These are phyloP conservation scores for Anthrax anthrax DNA, from an alignment of 2,888 invertebrate species.

Conservation along the genomic window DNA sequence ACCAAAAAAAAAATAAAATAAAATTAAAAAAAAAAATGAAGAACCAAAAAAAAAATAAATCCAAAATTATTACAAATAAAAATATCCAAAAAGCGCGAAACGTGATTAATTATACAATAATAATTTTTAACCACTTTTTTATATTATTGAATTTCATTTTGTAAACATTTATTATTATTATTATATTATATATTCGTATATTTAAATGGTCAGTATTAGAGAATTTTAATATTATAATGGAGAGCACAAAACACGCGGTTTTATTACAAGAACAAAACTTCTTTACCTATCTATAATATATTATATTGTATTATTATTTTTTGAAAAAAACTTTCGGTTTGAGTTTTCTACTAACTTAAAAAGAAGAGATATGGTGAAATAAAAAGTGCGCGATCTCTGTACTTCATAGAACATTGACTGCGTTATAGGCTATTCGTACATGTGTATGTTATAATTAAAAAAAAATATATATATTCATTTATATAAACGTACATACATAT, in stretches of 20 bases:
- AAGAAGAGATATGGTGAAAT: background rate
- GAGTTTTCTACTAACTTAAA: background rate
- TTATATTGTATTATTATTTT: too few relatives aligned
- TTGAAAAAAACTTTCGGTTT: background rate
- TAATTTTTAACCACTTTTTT: background rate
- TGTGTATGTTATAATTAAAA: background rate
- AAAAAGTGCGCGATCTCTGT: background rate
- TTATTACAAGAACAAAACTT: background rate
- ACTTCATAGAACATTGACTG: background rate
- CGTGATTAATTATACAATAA: background rate
- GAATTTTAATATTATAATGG: too few relatives aligned
- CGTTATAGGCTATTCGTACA: background rate
- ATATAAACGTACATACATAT: too few relatives aligned
- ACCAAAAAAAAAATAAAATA: too few relatives aligned
- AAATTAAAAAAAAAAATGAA: too few relatives aligned
- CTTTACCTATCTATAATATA: too few relatives aligned
- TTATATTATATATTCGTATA: too few relatives aligned
- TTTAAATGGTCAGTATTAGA: background rate
- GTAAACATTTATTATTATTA: too few relatives aligned
- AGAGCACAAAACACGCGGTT: background rate
- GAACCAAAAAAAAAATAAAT: too few relatives aligned
- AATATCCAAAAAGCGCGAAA: background rate
- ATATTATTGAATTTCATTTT: too few relatives aligned
- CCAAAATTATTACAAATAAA: background rate
- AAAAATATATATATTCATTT: too few relatives aligned